A percentile compares a stretch with the other conserved stretches of the same genome.
These are phyloP conservation scores for Eucidaris tribuloides DNA, from an alignment of 35 echinoderm and acorn worm genomes.

Conservation along the genomic window DNA sequence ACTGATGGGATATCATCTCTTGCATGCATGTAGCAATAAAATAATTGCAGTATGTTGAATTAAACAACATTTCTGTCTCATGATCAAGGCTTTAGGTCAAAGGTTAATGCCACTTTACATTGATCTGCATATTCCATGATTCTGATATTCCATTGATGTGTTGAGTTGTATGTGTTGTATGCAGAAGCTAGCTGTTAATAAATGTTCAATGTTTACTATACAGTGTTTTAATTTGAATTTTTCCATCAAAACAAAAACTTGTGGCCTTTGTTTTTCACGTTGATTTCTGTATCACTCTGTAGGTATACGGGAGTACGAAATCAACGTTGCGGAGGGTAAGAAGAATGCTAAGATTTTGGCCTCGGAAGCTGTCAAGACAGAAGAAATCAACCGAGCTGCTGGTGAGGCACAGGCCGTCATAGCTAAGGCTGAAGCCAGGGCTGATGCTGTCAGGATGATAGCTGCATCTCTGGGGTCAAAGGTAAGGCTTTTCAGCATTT, in stretches of 20 bases:
- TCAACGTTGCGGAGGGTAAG: constrained; percentile 95
- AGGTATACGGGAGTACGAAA: constrained; percentile 93
- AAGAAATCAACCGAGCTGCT: constrained; percentile 83
- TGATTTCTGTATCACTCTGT: no score
- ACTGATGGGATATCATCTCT: not conserved
- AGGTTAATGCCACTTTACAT: not conserved
- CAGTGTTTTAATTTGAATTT: no score
- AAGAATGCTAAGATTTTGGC: constrained; percentile 87
- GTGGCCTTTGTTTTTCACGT: no score
- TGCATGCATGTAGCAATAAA: not conserved
- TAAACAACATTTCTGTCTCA: no score
- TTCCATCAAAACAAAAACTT: no score
- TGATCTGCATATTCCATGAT: no score
- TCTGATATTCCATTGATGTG: not conserved
- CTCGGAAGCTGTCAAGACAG: constrained; percentile 85
- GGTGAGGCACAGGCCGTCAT: constrained; percentile 91
- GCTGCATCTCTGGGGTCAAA: constrained; percentile 68
- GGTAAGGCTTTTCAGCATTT: constrained; percentile 30
- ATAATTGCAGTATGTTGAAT: no score
- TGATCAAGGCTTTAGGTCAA: no score
- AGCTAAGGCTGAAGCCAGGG: constrained; percentile 83
- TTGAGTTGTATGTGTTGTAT: not conserved
- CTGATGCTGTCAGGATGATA: constrained; percentile 60
- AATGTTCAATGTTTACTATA: no score
- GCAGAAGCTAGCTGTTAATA: no score